Conservation (phyloP, 1,140 invertebrate genomes). For the Aphelenchoides avenae region DNA sequence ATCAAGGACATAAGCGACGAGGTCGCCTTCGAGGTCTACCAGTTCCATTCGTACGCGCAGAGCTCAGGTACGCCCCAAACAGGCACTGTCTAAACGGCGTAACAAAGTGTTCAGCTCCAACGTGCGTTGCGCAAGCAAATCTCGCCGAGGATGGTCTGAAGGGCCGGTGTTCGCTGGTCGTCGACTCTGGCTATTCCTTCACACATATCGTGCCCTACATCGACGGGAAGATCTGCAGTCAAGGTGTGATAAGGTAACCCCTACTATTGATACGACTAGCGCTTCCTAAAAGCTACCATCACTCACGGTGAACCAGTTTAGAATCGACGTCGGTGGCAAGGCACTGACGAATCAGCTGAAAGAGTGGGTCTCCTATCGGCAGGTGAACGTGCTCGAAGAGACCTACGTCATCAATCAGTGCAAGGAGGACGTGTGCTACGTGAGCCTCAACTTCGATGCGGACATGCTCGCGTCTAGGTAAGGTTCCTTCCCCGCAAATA, state of each 20-base stretch:
- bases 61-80: conserved; percentile 36
- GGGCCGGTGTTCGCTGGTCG: conserved; percentile 73
- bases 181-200: conserved; percentile 91
- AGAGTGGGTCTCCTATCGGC: conserved; percentile 91
- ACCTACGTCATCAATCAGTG: conserved; percentile 94
- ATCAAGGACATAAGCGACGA: conserved; percentile 88
- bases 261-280: no score
- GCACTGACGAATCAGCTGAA: conserved; percentile 95
- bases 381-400: conserved; percentile 97
- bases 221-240: conserved; percentile 76
- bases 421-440: conserved; percentile 95
- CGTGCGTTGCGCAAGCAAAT: conserved; percentile 28
- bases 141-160: conserved; percentile 13
- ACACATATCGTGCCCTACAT: conserved; percentile 90
- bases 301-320: conserved; percentile 49
- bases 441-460: conserved; percentile 76
- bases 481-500: background rate
- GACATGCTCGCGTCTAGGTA: conserved; percentile 75
- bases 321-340: conserved; percentile 94
- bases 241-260: conserved; percentile 61
- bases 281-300: no score
- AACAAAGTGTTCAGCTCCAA: conserved; percentile 25
- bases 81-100: conserved; percentile 19
- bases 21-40: conserved; percentile 96
- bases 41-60: conserved; percentile 74